Percentiles rank a stretch among this genome's conserved stretches.
phyloP scores from a whole-genome alignment of 2,888 invertebrate species.

The Chloroclystis v-ata region DNA sequence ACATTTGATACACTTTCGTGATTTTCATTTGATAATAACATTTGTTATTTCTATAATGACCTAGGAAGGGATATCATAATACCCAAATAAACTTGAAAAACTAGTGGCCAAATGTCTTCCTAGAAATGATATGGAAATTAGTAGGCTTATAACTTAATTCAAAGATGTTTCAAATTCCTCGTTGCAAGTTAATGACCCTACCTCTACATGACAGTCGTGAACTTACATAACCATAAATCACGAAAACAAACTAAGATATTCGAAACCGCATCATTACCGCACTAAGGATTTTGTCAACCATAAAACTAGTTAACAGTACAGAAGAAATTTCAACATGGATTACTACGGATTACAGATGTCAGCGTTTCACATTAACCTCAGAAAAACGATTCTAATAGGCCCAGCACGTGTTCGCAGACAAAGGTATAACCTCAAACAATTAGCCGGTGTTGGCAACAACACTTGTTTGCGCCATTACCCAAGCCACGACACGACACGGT shows the following conservation, averaged over 20 bases:
- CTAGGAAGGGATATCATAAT: no score
- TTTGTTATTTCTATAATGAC: not conserved
- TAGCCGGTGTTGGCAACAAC: constrained; percentile 31
- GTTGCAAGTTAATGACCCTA: not conserved
- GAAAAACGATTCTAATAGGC: not conserved
- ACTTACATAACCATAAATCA: not conserved
- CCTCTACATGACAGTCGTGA: constrained; percentile 1
- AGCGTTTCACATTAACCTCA: not conserved
- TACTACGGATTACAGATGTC: not conserved
- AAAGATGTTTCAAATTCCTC: not conserved
- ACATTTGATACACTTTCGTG: constrained; percentile 13
- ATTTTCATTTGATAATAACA: constrained; percentile 6
- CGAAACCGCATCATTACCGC: constrained; percentile 1
- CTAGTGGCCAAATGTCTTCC: no score
- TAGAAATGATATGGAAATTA: not conserved
- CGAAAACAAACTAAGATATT: not conserved
- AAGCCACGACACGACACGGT: constrained; percentile 36
- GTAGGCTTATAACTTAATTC: not conserved
- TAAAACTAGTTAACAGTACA: not conserved
- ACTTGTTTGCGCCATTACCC: constrained; percentile 15
- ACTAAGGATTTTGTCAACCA: not conserved
- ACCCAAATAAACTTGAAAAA: no score
- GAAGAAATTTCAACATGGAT: no score
- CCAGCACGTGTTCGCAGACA: constrained; percentile 6
- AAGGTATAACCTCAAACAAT: constrained; percentile 28